A percentile compares a stretch with the other conserved stretches of the same genome.
These are phyloP conservation scores for Lysiphlebus fabarum DNA, from an alignment of 1,140 invertebrate species.

Conservation along the genomic window DNA sequence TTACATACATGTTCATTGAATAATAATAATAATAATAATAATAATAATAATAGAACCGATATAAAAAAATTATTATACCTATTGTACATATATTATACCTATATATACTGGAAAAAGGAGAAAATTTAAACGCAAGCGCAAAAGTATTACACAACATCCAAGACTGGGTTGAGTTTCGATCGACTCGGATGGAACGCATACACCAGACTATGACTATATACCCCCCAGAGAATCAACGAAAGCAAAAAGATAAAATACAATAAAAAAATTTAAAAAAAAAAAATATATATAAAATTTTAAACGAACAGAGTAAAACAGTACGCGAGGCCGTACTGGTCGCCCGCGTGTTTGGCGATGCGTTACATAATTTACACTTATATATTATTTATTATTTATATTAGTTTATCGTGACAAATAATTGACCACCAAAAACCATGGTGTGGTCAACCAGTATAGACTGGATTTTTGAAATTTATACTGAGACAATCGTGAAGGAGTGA, in stretches of 20 bases:
- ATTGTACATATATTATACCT: too few species aligned
- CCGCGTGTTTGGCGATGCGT: constrained; percentile 21
- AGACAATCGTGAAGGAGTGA: too few species aligned
- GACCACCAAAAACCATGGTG: background rate
- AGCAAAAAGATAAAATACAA: background rate
- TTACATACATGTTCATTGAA: background rate
- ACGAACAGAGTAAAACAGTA: background rate
- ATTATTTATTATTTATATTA: background rate
- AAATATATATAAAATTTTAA: background rate
- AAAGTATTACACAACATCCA: constrained; percentile 3
- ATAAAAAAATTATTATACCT: too few species aligned
- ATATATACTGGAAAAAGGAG: background rate
- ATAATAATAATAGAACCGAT: background rate
- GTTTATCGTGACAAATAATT: constrained; percentile 11
- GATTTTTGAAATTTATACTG: too few species aligned
- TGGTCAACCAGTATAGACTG: background rate
- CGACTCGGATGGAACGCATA: constrained; percentile 12
- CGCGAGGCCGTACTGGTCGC: background rate
- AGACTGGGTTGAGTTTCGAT: constrained; percentile 22
- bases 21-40: background rate
- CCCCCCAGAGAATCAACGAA: background rate
- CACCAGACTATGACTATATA: background rate
- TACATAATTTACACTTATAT: background rate
- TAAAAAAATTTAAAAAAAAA: background rate
- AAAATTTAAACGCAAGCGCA: constrained; percentile 19